A percentile compares a stretch with the other conserved stretches of the same genome.
Evolutionary conservation across 1,140 invertebrate genomes (phyloP).

Genomic region (Drosophila grimshawi): DNA sequence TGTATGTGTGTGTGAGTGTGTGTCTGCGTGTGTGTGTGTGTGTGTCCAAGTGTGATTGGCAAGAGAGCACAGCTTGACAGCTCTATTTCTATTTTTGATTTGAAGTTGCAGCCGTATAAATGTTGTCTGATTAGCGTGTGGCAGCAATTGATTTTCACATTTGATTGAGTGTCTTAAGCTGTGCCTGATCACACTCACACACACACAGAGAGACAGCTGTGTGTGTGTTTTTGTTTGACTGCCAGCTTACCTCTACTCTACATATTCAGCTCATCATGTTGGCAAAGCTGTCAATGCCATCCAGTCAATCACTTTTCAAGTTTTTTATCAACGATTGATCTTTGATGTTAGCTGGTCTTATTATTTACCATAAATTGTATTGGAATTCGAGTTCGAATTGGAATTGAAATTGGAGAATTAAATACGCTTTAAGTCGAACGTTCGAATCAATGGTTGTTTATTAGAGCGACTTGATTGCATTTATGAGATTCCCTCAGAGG

Average conservation of each 20-base stretch:
- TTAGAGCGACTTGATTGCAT: constrained; percentile 4
- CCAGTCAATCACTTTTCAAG: constrained; percentile 1
- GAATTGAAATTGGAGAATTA: constrained; percentile 15
- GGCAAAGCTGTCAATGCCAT: constrained; percentile 26
- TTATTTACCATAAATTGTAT: constrained; percentile 44
- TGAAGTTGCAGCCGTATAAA: constrained; percentile 38
- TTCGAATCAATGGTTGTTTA: constrained; percentile 22
- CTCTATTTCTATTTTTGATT: constrained; percentile 39
- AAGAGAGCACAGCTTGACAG: constrained; percentile 16
- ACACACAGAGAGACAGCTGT: background rate
- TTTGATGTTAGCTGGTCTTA: constrained; percentile 35
- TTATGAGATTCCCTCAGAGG: background rate
- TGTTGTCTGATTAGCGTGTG: constrained; percentile 55
- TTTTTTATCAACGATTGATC: background rate
- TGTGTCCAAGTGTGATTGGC: too few relatives aligned
- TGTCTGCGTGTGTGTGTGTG: constrained; percentile 1
- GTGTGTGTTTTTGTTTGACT: background rate
- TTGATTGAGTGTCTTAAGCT: constrained; percentile 54
- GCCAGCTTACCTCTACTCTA: constrained; percentile 5
- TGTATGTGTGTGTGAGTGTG: background rate
- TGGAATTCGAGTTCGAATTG: too few relatives aligned
- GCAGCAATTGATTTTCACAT: constrained; percentile 55
- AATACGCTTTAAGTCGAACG: constrained; percentile 31
- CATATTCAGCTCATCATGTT: constrained; percentile 20
- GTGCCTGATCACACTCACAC: background rate